Evolutionary conservation across 2,888 invertebrate genomes (phyloP).

Genomic region (Choristoneura rosaceana): DNA sequence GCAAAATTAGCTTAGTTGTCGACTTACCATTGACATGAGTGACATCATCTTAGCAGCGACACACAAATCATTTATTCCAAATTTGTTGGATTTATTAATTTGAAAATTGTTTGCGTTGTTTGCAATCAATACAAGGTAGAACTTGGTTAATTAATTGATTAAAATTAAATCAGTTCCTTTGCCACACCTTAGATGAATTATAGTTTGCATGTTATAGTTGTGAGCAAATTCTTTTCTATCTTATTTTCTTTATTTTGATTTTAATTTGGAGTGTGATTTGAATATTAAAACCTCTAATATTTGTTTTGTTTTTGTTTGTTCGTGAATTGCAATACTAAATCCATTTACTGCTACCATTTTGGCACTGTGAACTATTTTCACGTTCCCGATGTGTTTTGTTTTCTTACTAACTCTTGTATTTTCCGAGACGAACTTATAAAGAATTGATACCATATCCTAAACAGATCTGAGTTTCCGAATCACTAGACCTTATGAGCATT

Average conservation of each 20-base stretch:
- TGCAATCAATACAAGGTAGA: conserved; percentile 75
- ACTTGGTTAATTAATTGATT: conserved; percentile 67
- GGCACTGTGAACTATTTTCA: conserved; percentile 68
- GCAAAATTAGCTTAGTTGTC: conserved; percentile 82
- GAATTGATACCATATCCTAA: conserved; percentile 61
- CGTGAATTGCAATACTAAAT: conserved; percentile 51
- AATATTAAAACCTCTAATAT: conserved; percentile 53
- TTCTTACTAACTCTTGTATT: conserved; percentile 63
- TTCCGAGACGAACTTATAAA: conserved; percentile 71
- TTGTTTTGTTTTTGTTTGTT: conserved; percentile 56
- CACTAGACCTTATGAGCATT: conserved; percentile 39
- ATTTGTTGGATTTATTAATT: conserved; percentile 66
- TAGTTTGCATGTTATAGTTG: conserved; percentile 77
- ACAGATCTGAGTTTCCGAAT: conserved; percentile 44
- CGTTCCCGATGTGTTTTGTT: conserved; percentile 61
- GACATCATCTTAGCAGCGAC: conserved; percentile 78
- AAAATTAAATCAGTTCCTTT: conserved; percentile 83
- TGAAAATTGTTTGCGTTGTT: conserved; percentile 73
- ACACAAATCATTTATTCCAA: conserved; percentile 79
- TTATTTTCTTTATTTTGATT: conserved; percentile 56
- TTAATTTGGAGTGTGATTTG: conserved; percentile 65
- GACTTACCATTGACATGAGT: conserved; percentile 78
- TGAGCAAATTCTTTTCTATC: conserved; percentile 66
- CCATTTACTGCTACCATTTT: conserved; percentile 76
- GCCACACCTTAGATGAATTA: conserved; percentile 84